Conservation (phyloP, 2,797 vertebrate species). For the Hydrolagus colliei region DNA sequence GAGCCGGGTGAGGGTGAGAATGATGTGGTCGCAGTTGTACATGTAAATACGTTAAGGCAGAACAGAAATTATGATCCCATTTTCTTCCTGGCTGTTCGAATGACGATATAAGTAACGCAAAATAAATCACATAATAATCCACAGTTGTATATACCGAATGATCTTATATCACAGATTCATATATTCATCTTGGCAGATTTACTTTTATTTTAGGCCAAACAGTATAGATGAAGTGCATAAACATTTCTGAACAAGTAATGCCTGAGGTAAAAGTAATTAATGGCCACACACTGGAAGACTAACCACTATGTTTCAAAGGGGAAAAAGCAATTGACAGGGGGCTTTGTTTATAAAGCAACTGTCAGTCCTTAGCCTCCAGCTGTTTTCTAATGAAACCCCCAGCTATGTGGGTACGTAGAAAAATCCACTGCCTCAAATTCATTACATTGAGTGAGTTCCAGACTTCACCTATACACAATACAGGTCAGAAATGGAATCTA, state of each 20-base stretch:
- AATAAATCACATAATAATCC: not conserved
- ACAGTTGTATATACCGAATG: not conserved
- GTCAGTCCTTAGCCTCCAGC: slow-evolving; percentile 29
- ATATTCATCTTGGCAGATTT: not conserved
- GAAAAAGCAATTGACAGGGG: slow-evolving; percentile 22
- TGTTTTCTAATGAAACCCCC: slow-evolving; percentile 24
- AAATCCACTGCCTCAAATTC: not conserved
- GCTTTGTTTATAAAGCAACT: slow-evolving; percentile 29
- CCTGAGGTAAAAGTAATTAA: slow-evolving; percentile 28
- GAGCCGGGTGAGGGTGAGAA: no score
- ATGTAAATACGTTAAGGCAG: not conserved
- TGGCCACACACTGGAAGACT: slow-evolving; percentile 27
- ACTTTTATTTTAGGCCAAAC: slow-evolving; percentile 6
- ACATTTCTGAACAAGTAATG: slow-evolving; percentile 26
- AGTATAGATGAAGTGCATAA: not conserved
- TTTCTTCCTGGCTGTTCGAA: not conserved
- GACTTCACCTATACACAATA: not conserved
- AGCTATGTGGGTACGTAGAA: slow-evolving; percentile 6
- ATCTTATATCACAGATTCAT: not conserved
- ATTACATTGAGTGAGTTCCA: not conserved
- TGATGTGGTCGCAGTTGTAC: not conserved
- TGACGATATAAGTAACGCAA: slow-evolving; percentile 9
- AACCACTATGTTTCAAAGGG: slow-evolving; percentile 18
- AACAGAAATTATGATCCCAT: slow-evolving; percentile 6
- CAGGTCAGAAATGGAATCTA: slow-evolving; percentile 11